Evolutionary conservation across 2,888 invertebrate genomes (phyloP).

Genomic region (Tetanocera ferruginea): DNA sequence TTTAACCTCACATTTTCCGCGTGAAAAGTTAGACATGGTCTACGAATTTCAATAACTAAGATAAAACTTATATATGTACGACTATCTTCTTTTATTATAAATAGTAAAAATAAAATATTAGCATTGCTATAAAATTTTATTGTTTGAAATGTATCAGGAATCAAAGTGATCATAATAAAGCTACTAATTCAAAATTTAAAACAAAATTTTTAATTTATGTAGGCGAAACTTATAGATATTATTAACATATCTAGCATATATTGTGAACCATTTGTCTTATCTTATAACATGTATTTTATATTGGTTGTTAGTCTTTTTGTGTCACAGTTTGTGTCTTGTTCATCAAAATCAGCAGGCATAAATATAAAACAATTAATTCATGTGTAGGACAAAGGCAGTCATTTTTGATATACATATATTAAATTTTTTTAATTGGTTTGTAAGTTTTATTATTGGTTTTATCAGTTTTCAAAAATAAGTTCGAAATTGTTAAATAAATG

Average conservation of each 20-base stretch:
- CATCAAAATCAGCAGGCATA: not conserved
- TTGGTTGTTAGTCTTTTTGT: not conserved
- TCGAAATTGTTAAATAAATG: too few relatives aligned
- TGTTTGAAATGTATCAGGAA: too few relatives aligned
- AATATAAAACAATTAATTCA: too few relatives aligned
- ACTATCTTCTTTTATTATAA: not conserved
- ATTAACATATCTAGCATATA: not conserved
- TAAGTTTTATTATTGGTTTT: too few relatives aligned
- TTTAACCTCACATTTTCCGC: too few relatives aligned
- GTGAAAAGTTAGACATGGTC: too few relatives aligned
- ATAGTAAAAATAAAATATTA: too few relatives aligned
- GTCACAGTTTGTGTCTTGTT: not conserved
- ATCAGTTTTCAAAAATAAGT: too few relatives aligned
- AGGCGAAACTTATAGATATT: not conserved
- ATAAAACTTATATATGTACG: too few relatives aligned
- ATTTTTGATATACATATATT: not conserved
- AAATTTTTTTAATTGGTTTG: too few relatives aligned
- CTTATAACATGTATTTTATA: not conserved
- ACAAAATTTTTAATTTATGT: constrained; percentile 2
- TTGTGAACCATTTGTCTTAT: not conserved
- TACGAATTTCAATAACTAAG: too few relatives aligned
- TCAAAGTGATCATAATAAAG: not conserved
- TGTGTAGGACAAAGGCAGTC: not conserved
- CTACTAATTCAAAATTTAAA: not conserved
- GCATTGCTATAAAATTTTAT: too few relatives aligned